Conservation (phyloP, 2,888 invertebrate genomes). For the Mesorhabditis spiculigera region DNA sequence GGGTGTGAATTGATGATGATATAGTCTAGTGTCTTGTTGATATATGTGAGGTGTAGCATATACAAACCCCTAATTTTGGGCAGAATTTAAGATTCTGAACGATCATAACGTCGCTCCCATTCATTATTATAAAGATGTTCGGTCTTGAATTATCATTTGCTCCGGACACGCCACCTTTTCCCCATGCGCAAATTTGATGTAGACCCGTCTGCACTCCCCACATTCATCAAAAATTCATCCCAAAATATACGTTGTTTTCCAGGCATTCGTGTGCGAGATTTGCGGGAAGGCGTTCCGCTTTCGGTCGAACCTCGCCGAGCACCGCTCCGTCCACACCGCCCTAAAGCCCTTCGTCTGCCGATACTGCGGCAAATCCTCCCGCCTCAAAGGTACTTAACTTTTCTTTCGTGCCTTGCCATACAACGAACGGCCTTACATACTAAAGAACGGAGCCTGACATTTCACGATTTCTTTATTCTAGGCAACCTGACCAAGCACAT, state of each 20-base stretch:
- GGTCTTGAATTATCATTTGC: not conserved
- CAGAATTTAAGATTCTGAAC: too few relatives aligned
- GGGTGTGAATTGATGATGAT: too few relatives aligned
- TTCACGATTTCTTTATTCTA: constrained; percentile 20
- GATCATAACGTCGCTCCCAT: constrained; percentile 2
- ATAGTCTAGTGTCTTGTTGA: too few relatives aligned
- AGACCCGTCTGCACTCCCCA: not conserved
- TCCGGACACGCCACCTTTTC: not conserved
- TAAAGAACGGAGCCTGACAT: too few relatives aligned
- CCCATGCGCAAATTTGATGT: too few relatives aligned
- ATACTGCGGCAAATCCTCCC: constrained; percentile 57
- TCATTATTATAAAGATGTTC: not conserved
- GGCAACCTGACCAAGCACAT: constrained; percentile 59
- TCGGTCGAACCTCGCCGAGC: constrained; percentile 58
- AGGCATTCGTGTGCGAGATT: constrained; percentile 58
- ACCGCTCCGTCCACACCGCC: constrained; percentile 58
- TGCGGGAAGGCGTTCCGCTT: constrained; percentile 59
- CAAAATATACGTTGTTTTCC: constrained; percentile 16
- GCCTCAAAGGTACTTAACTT: constrained; percentile 51
- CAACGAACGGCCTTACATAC: too few relatives aligned
- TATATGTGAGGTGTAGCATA: too few relatives aligned
- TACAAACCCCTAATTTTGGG: too few relatives aligned
- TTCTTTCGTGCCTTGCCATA: not conserved
- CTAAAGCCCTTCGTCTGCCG: constrained; percentile 58
- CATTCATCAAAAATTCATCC: constrained; percentile 1